Evolutionary conservation across 2,113 vertebrate species (phyloP).

Genomic region (Tetrax tetrax): DNA sequence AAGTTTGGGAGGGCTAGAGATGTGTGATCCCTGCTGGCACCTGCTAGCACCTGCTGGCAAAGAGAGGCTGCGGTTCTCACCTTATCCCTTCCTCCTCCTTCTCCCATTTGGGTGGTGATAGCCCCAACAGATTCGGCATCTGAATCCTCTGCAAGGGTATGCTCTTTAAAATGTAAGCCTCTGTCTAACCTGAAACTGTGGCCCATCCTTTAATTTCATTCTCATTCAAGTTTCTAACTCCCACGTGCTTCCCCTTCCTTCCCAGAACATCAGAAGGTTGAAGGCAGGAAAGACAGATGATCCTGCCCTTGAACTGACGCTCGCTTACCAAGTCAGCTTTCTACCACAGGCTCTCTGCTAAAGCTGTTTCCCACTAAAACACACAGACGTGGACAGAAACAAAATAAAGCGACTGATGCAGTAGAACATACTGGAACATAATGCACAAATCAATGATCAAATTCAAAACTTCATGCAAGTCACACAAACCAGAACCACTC

Average conservation of each 20-base stretch:
- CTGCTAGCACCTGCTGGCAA: not conserved
- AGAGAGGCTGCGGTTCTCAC: not conserved
- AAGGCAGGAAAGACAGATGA: not conserved
- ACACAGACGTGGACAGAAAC: not conserved
- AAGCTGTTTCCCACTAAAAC: constrained; percentile 17
- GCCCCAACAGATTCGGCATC: not conserved
- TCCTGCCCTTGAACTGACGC: not conserved
- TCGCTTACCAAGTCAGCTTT: constrained; percentile 17
- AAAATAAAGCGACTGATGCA: constrained; percentile 4
- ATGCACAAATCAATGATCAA: constrained; percentile 32
- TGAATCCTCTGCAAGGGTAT: not conserved
- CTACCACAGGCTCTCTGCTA: not conserved
- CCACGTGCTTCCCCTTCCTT: not conserved
- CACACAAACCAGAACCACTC: constrained; percentile 13
- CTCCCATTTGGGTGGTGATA: not conserved
- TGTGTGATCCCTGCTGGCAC: not conserved
- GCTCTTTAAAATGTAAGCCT: not conserved
- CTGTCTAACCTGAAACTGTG: not conserved
- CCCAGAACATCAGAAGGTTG: not conserved
- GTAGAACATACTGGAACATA: constrained; percentile 2
- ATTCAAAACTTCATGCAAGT: constrained; percentile 29
- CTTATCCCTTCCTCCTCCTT: not conserved
- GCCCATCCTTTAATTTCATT: not conserved
- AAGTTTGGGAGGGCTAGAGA: not conserved
- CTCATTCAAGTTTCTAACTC: not conserved